Percentiles rank a stretch among this genome's conserved stretches.
These are phyloP conservation scores for Dryobota labecula DNA, from an alignment of 2,888 invertebrate genomes.

Conservation along the genomic window DNA sequence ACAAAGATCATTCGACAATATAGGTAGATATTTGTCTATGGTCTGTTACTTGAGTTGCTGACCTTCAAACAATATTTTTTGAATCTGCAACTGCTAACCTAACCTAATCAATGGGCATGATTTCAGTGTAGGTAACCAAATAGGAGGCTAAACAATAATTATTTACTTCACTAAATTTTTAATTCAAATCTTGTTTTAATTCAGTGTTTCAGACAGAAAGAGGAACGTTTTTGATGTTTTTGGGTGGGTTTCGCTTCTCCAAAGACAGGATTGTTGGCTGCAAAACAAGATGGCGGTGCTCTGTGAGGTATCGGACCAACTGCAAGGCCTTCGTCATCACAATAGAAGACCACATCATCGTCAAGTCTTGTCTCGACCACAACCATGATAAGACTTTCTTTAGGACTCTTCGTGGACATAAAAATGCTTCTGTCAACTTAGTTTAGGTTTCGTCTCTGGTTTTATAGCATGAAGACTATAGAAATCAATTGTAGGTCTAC, in stretches of 20 bases:
- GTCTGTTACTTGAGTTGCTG: too few species aligned
- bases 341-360: constrained; percentile 15
- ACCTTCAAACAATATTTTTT: background rate
- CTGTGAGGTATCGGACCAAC: constrained; percentile 64
- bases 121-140: background rate
- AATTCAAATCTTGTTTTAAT: background rate
- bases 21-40: too few species aligned
- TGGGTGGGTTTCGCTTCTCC: constrained; percentile 56
- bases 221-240: constrained; percentile 32
- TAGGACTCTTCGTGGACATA: background rate
- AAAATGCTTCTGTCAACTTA: background rate
- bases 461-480: background rate
- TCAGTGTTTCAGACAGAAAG: constrained; percentile 41
- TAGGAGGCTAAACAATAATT: background rate
- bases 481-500: background rate
- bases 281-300: constrained; percentile 74
- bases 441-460: background rate
- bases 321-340: constrained; percentile 56
- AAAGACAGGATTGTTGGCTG: constrained; percentile 47
- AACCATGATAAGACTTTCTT: constrained; percentile 52
- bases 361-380: constrained; percentile 53
- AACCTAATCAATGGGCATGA: background rate
- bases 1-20: background rate
- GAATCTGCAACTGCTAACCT: too few species aligned
- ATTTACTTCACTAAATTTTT: too few species aligned